These are phyloP conservation scores for Blera fallax DNA, from an alignment of 2,888 invertebrate species.

Conservation along the genomic window DNA sequence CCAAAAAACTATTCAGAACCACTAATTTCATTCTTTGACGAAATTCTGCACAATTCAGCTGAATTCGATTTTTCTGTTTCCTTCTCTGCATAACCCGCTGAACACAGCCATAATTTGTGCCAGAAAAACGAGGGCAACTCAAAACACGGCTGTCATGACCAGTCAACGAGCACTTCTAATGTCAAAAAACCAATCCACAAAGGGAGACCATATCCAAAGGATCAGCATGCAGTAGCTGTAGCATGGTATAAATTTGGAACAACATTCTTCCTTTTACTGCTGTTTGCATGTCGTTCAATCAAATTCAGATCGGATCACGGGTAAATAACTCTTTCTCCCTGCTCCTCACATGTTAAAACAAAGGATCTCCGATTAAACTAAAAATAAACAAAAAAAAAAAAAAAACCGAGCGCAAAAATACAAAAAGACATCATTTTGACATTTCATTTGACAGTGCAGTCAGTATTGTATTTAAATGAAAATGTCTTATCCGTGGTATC, in stretches of 20 bases:
- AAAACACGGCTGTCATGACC: not conserved
- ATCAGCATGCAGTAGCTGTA: conserved; percentile 16
- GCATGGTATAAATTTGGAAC: not conserved
- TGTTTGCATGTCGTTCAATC: conserved; percentile 62
- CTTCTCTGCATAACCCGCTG: not conserved
- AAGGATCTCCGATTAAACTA: conserved; percentile 36
- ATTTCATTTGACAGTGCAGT: conserved; percentile 68
- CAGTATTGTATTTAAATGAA: conserved; percentile 58
- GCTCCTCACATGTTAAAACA: conserved; percentile 43
- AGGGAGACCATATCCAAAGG: not conserved
- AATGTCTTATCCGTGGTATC: conserved; percentile 70
- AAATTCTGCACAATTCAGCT: too few relatives aligned
- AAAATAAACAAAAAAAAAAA: conserved; percentile 26
- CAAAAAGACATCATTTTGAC: conserved; percentile 60
- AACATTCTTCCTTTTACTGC: not conserved
- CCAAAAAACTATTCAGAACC: too few relatives aligned
- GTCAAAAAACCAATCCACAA: not conserved
- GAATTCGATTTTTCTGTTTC: not conserved
- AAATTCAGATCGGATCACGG: conserved; percentile 41
- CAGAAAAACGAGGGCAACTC: not conserved
- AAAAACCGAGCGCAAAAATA: conserved; percentile 5
- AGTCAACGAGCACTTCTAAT: not conserved
- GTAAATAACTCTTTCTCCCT: conserved; percentile 44
- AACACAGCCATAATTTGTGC: not conserved
- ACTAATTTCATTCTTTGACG: too few relatives aligned